Base-by-base conservation (phyloP, 2,113 vertebrate species). In the Lichenostomus cassidix region DNA sequence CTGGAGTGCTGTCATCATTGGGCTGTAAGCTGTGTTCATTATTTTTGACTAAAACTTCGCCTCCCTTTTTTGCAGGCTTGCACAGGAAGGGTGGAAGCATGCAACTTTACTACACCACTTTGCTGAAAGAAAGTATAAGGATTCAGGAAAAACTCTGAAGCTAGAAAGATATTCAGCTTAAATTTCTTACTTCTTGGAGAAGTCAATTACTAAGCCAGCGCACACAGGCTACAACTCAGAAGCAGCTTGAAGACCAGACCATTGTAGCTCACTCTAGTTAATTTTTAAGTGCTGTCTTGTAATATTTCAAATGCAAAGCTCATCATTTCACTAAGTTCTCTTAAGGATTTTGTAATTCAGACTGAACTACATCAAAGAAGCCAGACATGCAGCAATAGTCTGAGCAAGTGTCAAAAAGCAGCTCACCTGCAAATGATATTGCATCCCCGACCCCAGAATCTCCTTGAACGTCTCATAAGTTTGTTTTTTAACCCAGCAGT, bases 401-500 rank as follows among this genome's bases (percentile, higher is more conserved):
- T 27, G 31, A 75, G 6, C 15, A 56, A 1, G 3, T 50, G 70
- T 65, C 46, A 80, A 77, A 52, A 15, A 84, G 52, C 42, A 75
- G 50, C 95, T 95, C 94, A 99, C 99, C 98, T 99, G 99, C 71
- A 99, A 97, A 94, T 99, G 99, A 96, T 99, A 99, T n/a, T 99
- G 99, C 99, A 99, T 99, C 18, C 99, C 99, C 0, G 99, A 99
- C 35, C 99, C 99, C 78, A 99, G 98, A 37, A 99, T 97, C 96
- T 99, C 99, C 87, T 99, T 98, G 97, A 99, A 99, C 9, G 98
- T 97, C 41, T 99, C 98, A 0, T 99, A 99, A 0, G 98, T 99
- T 82, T 99, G 99, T 89, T 99, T 99, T 89, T 98, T 99, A 84
- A 99, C 98, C 99, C 99, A 99, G 97, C 98, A 99, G 96, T 99